Evolutionary conservation across 1,140 invertebrate species (phyloP), one percentile per base, ranked within the genome.

Genomic region (Drosophila melanica): DNA sequence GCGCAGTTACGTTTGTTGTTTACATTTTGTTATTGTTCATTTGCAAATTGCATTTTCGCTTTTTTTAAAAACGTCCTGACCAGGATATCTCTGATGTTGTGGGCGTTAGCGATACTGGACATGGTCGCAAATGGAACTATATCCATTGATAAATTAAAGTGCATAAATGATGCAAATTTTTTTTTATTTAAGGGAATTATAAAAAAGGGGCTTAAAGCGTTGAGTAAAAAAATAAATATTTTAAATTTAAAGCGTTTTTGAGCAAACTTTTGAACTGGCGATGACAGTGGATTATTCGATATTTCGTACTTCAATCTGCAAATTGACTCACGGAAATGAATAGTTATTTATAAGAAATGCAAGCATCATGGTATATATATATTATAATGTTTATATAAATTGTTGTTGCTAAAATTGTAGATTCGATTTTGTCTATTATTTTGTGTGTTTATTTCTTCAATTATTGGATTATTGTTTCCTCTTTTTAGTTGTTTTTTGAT

Each of bases 41-140:
- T 89, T 87, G 79, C 84, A 87, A 87, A 89, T 79, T 87, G 79
- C 68, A 79, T 77, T 86, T 86, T 68, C 45, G 53, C 64, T 62
- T 74, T 76, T 84, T 69, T 63, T 66, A 44, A 14, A 66, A 66
- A 45, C 55, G 63, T 16, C 33, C 1, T 12, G 51, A 20, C 27
- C 50, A 63, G 63, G 8, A 53, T 30, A 14, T 14, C 27, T 23
- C 20, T 14, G 27, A 6, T 30, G n/a, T 11, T 48, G 18, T 64
- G 23, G 14, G 60, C n/a, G 11, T 42, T 42, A 35, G 9, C 33
- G 27, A 35, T 9, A 42, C 47, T 51, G 57, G 9, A 48, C 50
- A 60, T 60, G 12, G 37, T 35, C 20, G 37, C 41, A 55, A 50
- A 41, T 51, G 3, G 1, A 63, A 12, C 50, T 41, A 18, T n/a